Evolutionary conservation across 2,797 vertebrate species (phyloP), one percentile per base, ranked within the genome.

Genomic region (Leptatherina wallacei): DNA sequence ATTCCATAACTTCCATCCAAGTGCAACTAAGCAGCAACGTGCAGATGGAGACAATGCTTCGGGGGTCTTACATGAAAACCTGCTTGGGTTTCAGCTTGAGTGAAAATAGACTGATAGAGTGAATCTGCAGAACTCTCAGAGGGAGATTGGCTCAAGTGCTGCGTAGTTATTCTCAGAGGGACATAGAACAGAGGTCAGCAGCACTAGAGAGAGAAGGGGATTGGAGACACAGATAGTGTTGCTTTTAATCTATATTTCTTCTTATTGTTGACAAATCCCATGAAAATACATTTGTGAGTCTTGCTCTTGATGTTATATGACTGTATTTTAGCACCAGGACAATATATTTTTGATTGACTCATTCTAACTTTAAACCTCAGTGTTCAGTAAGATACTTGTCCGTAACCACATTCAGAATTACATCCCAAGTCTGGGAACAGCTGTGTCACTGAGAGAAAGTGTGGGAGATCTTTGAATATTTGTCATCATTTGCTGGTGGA

Each of bases 41-140:
- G 40, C 56, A n/a, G 61, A 62, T 7, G 20, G 63, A 77, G 54
- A 71, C 65, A 49, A 69, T 57, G 72, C 71, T 69, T 56, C 24
- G 36, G 14, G 51, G 66, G 63, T 65, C 71, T 79, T n/a, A 69
- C 61, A 49, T 1, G 36, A 69, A 16, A 69, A 56, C 16, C 20
- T 65, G 59, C 75, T 59, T 56, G 36, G 61, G 75, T 36, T 60
- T 32, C 36, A 70, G 52, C 42, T 47, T 42, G 29, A 47, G 57
- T 72, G 78, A 83, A 82, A 85, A 84, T 90, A 89, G 67, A 61
- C 51, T 65, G 58, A 81, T 86, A 63, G 69, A 75, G 71, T 86
- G 79, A 77, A 77, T 85, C 61, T 72, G 40, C 22, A 52, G 77
- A 8, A 59, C 18, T 47, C 44, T 47, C 44, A 47, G 44, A 44